Conservation (phyloP, 2,888 invertebrate species). For the Lithophane ornitopus region DNA sequence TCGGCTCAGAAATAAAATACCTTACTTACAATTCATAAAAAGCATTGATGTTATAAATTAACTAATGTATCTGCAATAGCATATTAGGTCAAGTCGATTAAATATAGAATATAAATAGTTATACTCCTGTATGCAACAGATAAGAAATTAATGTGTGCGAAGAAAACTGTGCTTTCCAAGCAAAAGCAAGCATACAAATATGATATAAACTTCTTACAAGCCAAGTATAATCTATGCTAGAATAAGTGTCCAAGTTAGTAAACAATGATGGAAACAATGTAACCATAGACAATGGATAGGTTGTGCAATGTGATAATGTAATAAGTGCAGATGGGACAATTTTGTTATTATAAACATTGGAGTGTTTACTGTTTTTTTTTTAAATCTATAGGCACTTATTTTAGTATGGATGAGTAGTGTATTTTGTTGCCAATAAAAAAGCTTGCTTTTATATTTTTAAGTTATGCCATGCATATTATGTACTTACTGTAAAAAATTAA, state of each 20-base stretch:
- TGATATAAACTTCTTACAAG: not conserved
- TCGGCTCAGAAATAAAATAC: not conserved
- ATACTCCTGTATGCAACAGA: not conserved
- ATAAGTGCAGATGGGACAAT: conserved; percentile 27
- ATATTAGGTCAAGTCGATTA: conserved; percentile 11
- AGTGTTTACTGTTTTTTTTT: not conserved
- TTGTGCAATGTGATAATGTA: conserved; percentile 19
- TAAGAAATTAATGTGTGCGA: not conserved
- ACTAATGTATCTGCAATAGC: conserved; percentile 1
- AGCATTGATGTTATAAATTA: not conserved
- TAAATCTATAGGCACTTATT: not conserved
- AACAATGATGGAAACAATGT: not conserved
- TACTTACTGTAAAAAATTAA: conserved; percentile 16
- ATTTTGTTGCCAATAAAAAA: conserved; percentile 54
- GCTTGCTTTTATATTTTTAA: conserved; percentile 26
- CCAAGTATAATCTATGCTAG: conserved; percentile 7
- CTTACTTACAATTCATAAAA: not conserved
- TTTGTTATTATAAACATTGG: conserved; percentile 10
- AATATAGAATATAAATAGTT: not conserved
- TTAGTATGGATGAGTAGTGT: not conserved
- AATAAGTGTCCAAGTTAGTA: conserved; percentile 26
- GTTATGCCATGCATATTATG: conserved; percentile 40
- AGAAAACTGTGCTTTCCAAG: not conserved
- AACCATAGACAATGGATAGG: conserved; percentile 24
- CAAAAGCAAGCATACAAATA: not conserved